A percentile compares a stretch with the other conserved stretches of the same genome.
These are phyloP conservation scores for Listrodromus nycthemerus DNA, from an alignment of 2,888 invertebrate genomes.

Conservation along the genomic window DNA sequence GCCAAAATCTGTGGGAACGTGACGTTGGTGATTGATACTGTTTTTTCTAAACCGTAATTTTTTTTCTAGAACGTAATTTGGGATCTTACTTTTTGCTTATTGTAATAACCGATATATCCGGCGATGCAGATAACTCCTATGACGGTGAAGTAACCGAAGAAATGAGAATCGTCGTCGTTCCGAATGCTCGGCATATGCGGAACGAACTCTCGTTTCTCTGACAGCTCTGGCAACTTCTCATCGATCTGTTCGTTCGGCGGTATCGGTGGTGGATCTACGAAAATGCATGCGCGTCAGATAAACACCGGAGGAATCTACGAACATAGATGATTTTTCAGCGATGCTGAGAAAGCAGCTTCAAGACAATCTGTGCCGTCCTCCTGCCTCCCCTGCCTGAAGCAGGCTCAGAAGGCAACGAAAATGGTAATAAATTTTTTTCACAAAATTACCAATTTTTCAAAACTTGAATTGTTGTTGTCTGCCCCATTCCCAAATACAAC, in stretches of 20 bases:
- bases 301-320: not conserved
- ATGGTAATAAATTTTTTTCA: not conserved
- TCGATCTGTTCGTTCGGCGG: constrained; percentile 23
- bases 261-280: constrained; percentile 33
- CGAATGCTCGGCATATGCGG: constrained; percentile 56
- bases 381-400: not conserved
- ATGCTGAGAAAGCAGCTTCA: not conserved
- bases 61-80: constrained; percentile 12
- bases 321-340: not conserved
- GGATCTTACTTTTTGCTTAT: constrained; percentile 87
- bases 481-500: not conserved
- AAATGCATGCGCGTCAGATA: not conserved
- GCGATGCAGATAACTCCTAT: constrained; percentile 87
- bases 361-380: not conserved
- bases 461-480: not conserved
- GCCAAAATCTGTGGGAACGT: constrained; percentile 86
- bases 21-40: not conserved
- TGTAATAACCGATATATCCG: constrained; percentile 88
- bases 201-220: constrained; percentile 42
- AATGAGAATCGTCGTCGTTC: constrained; percentile 87
- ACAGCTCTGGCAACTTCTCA: not conserved
- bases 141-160: constrained; percentile 89
- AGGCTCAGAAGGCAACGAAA: not conserved
- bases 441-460: not conserved
- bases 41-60: constrained; percentile 29